Evolutionary conservation across 2,888 invertebrate species (phyloP), one percentile per base, ranked within the genome.

Genomic region (Sipha maydis): DNA sequence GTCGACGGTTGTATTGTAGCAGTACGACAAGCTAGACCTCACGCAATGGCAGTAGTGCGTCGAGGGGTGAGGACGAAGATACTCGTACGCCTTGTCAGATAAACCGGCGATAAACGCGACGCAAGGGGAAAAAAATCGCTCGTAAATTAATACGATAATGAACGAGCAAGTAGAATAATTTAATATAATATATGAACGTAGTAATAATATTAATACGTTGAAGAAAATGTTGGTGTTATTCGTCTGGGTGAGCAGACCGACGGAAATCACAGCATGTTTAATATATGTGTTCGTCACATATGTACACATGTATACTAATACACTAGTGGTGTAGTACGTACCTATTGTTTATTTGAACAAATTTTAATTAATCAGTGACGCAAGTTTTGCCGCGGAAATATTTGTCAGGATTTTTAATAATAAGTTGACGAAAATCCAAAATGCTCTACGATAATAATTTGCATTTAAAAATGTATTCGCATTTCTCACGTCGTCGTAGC

Each of bases 71-170:
- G 41, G 21, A 56, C 76, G 73, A 5, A 84, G 84, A 85, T 85
- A n/a, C n/a, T n/a, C n/a, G n/a, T n/a, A 76, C 76, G 84, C 84
- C 84, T 61, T 85, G 84, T 85, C 84, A 76, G 84, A 85, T 85
- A 85, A 82, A 77, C 83, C 21, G 11, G 1, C 14, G 83, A 31
- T 34, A 25, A 83, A 83, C 54, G 54, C 25, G 38, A 34, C 21
- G 19, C n/a, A 28, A 3, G 48, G 76, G 41, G 76, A 28, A 48
- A 41, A 7, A 77, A 85, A 85, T 85, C 76, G 84, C 84, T 85
- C 84, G 76, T 85, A 85, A 85, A 85, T 85, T 85, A 85, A 85
- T 61, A 67, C 38, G 67, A 85, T 85, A 85, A 85, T 77, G 76
- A 67, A 85, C 61, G 21, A 38, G 56, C 28, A 17, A 8, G 41